Base-by-base conservation (phyloP, 2,888 invertebrate genomes). In the Cheilosia impressa region DNA sequence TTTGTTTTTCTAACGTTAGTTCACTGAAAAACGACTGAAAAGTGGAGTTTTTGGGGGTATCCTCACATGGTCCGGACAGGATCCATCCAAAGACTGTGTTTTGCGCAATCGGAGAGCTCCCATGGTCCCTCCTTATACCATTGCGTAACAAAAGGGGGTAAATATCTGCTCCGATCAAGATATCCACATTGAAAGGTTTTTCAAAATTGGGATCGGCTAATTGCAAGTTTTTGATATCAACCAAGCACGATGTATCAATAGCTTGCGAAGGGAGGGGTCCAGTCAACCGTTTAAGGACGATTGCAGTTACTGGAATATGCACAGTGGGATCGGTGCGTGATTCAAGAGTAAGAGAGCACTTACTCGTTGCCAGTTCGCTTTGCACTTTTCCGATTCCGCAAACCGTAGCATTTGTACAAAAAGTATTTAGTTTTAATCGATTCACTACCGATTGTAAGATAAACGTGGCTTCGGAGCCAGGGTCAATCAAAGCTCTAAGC, bases 51-150 rank as follows among this genome's bases (percentile, higher is more conserved):
- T 2, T 38, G 4, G 41, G 10, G 2, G 15, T 41, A 34, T 60
- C 60, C 7, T 58, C 5, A 50, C 47, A 71, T 24, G 71, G 57
- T 3, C 71, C 71, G 1, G 52, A 62, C 0, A 72, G 17, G 4
- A 72, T 60, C 71, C 71, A 72, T 7, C 60, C 71, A 60, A 72
- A 60, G 2, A 72, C 52, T 2, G 50, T 72, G 9, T 60, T 72
- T 50, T 60, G 50, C 10, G 71, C 71, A 31, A 62, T 62, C n/a
- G n/a, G n/a, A n/a, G n/a, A n/a, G 31, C 2, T 7, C 1, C 53
- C 15, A 15, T 53, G 34, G 31, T 63, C 55, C 43, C 34, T 43
- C 19, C n/a, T 62, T 6, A 62, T 2, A 45, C 69, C 60, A 10
- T 63, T 47, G 5, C 19, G 24, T 19, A 78, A 45, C 10, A 78